A percentile compares a stretch with the other conserved stretches of the same genome.
These are phyloP conservation scores for Decapterus maruadsi DNA, from an alignment of 2,797 vertebrate species.

Conservation along the genomic window DNA sequence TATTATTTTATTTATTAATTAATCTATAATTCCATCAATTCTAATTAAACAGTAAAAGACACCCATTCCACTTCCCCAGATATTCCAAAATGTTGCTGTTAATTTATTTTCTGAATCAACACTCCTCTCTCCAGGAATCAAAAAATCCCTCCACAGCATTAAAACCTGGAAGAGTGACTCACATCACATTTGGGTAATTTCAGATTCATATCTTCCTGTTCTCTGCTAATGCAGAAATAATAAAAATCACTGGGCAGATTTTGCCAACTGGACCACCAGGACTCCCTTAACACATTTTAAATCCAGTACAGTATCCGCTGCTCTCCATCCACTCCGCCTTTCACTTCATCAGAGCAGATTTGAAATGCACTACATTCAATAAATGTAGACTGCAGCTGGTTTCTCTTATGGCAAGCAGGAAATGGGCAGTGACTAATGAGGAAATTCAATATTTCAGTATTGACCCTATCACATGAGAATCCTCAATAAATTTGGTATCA, in stretches of 20 bases:
- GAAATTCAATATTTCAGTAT: constrained; percentile 59
- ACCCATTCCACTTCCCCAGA: not conserved
- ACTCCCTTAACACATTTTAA: constrained; percentile 13
- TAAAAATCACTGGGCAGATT: constrained; percentile 17
- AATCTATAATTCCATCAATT: not conserved
- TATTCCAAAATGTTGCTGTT: constrained; percentile 4
- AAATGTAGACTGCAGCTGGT: constrained; percentile 59
- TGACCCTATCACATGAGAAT: constrained; percentile 50
- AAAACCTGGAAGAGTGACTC: not conserved
- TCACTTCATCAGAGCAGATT: constrained; percentile 49
- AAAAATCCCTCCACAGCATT: not conserved
- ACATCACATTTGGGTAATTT: not conserved
- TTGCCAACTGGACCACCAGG: constrained; percentile 7
- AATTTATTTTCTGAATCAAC: not conserved
- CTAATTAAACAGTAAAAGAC: not conserved
- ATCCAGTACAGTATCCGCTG: constrained; percentile 17
- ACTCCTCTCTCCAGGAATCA: not conserved
- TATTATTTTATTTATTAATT: not conserved
- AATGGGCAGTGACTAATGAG: constrained; percentile 57
- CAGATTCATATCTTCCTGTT: constrained; percentile 14
- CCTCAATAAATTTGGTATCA: constrained; percentile 37
- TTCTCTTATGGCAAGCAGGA: constrained; percentile 58
- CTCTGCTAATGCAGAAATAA: not conserved
- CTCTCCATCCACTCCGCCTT: constrained; percentile 25
- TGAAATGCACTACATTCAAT: constrained; percentile 35